A percentile compares a stretch with the other conserved stretches of the same genome.
Conservation (phyloP, 2,797 vertebrate genomes). For the Sarcophilus harrisii region DNA sequence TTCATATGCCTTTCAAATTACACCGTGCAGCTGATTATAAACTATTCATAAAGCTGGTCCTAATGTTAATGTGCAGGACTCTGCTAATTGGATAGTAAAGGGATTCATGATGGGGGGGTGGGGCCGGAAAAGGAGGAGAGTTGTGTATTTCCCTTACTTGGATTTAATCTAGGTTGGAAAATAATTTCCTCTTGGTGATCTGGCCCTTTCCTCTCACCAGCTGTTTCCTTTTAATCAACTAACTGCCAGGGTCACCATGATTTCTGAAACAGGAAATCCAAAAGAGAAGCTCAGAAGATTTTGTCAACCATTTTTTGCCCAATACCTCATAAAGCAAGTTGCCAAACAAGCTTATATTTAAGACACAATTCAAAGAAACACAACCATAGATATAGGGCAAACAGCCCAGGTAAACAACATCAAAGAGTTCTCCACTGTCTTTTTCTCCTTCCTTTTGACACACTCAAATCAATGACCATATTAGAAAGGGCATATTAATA, state of each 20-base stretch:
- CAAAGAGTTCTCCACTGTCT: background rate
- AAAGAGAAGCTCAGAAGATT: background rate
- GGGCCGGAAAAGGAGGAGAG: too few relatives aligned
- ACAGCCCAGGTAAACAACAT: background rate
- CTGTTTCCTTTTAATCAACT: background rate
- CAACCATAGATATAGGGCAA: background rate
- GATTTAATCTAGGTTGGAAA: too few relatives aligned
- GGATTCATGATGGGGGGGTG: too few relatives aligned
- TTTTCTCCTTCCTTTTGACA: background rate
- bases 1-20: background rate
- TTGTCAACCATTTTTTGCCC: background rate
- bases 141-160: background rate
- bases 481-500: background rate
- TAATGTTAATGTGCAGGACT: background rate
- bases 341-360: background rate
- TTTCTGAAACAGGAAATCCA: background rate
- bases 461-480: background rate
- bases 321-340: background rate
- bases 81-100: background rate
- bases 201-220: background rate
- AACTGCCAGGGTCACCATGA: background rate
- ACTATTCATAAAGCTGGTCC: background rate
- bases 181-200: background rate
- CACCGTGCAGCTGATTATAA: background rate
- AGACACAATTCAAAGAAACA: background rate